A percentile compares a stretch with the other conserved stretches of the same genome.
Conservation (phyloP, 2,888 invertebrate species). For the Platynereis dumerilii region DNA sequence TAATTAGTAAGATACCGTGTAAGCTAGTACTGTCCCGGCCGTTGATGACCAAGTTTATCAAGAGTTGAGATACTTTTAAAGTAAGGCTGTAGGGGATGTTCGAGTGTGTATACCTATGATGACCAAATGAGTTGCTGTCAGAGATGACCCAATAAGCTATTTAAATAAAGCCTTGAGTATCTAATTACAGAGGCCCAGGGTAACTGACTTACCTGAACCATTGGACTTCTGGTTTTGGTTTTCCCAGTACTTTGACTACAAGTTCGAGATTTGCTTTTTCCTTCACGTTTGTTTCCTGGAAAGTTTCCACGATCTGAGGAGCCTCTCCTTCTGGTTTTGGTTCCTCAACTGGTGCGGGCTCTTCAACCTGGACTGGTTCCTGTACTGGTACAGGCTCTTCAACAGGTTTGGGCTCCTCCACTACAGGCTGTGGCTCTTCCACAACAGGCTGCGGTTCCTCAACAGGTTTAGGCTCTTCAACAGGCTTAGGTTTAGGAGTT, state of each 20-base stretch:
- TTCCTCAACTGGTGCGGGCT: constrained; percentile 23
- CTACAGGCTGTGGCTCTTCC: constrained; percentile 71
- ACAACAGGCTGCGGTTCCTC: constrained; percentile 65
- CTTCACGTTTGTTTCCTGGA: constrained; percentile 63
- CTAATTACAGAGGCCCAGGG: no score
- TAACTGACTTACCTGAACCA: constrained; percentile 92
- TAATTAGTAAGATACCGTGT: no score
- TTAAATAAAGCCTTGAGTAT: no score
- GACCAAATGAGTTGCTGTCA: no score
- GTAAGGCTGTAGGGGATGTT: no score
- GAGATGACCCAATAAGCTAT: no score
- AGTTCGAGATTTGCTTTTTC: constrained; percentile 64
- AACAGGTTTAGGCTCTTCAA: constrained; percentile 80
- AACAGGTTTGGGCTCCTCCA: constrained; percentile 53
- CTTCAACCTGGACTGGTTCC: constrained; percentile 23
- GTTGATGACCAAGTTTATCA: no score
- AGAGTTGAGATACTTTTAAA: no score
- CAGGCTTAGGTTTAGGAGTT: constrained; percentile 7
- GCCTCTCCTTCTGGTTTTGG: constrained; percentile 73
- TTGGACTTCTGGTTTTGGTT: constrained; percentile 83
- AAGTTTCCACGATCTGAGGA: constrained; percentile 68
- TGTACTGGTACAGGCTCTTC: constrained; percentile 30
- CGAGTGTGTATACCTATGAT: no score
- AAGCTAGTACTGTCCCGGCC: no score
- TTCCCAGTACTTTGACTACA: constrained; percentile 83